Conservation (phyloP, 1,140 invertebrate genomes). For the Halesus radiatus region DNA sequence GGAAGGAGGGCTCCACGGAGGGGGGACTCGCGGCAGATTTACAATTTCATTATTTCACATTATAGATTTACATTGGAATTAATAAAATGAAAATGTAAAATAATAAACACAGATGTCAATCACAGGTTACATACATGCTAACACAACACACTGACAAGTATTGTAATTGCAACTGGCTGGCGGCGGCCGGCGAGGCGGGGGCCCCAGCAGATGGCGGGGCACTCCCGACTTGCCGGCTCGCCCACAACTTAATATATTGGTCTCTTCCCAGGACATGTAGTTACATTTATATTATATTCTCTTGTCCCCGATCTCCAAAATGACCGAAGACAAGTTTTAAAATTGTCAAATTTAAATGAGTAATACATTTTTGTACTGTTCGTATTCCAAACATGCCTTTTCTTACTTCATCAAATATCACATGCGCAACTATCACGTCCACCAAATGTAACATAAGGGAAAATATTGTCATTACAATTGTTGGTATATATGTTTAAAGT, state of each 20-base stretch:
- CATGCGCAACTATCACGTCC: conserved; percentile 47
- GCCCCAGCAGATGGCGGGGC: neutral
- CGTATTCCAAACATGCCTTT: conserved; percentile 49
- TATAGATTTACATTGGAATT: conserved; percentile 6
- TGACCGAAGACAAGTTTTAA: conserved; percentile 30
- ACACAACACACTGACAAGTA: conserved; percentile 48
- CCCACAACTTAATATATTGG: conserved; percentile 36
- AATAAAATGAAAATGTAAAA: conserved; percentile 5
- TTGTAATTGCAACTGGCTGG: conserved; percentile 35
- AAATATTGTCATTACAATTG: conserved; percentile 36
- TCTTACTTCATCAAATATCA: conserved; percentile 49
- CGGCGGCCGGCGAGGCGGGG: neutral
- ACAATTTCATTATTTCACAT: conserved; percentile 23
- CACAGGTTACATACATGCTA: conserved; percentile 17
- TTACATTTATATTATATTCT: conserved; percentile 42
- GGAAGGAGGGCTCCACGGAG: neutral
- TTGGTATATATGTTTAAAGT: conserved; percentile 6
- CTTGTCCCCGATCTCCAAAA: conserved; percentile 5
- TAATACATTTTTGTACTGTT: conserved; percentile 58
- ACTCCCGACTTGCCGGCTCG: neutral
- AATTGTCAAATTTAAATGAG: conserved; percentile 55
- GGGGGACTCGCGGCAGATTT: neutral
- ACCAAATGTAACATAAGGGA: conserved; percentile 30
- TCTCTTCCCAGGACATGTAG: conserved; percentile 37
- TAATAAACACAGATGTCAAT: conserved; percentile 30